A percentile compares a stretch with the other conserved stretches of the same genome.
Conservation (phyloP, 2,888 invertebrate species). For the Parnassius glacialis region DNA sequence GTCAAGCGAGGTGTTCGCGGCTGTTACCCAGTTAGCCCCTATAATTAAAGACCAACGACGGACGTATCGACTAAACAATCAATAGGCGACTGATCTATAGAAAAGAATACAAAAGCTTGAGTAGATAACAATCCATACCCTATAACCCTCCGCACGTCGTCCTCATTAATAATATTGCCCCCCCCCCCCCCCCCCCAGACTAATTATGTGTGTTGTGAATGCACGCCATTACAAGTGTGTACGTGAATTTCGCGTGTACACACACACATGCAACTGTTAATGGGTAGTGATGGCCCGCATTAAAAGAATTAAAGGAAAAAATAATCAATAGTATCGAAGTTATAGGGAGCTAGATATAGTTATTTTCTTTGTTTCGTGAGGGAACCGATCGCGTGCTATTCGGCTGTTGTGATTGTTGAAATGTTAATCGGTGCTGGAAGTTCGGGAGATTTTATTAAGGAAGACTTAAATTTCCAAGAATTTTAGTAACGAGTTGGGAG, state of each 20-base stretch:
- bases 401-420: constrained; percentile 69
- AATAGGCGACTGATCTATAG: constrained; percentile 68
- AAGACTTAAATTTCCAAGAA: constrained; percentile 53
- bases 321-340: constrained; percentile 59
- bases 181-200: constrained; percentile 54
- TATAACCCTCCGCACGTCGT: constrained; percentile 47
- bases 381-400: constrained; percentile 56
- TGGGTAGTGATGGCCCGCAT: constrained; percentile 63
- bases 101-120: constrained; percentile 78
- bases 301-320: constrained; percentile 63
- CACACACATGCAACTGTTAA: constrained; percentile 43
- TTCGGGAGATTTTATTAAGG: constrained; percentile 61
- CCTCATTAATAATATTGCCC: constrained; percentile 80
- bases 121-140: constrained; percentile 71
- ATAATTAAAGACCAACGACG: constrained; percentile 70
- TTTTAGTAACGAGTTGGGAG: constrained; percentile 38
- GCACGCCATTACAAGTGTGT: constrained; percentile 45
- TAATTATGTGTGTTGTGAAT: constrained; percentile 81
- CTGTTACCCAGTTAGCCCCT: constrained; percentile 69
- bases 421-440: constrained; percentile 66
- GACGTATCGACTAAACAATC: constrained; percentile 77
- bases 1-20: constrained; percentile 73
- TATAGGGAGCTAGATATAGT: constrained; percentile 56
- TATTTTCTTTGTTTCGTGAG: constrained; percentile 64
- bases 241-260: constrained; percentile 33